phyloP scores from a whole-genome alignment of 2,113 vertebrate species.

The Campylorhamphus procurvoides region DNA sequence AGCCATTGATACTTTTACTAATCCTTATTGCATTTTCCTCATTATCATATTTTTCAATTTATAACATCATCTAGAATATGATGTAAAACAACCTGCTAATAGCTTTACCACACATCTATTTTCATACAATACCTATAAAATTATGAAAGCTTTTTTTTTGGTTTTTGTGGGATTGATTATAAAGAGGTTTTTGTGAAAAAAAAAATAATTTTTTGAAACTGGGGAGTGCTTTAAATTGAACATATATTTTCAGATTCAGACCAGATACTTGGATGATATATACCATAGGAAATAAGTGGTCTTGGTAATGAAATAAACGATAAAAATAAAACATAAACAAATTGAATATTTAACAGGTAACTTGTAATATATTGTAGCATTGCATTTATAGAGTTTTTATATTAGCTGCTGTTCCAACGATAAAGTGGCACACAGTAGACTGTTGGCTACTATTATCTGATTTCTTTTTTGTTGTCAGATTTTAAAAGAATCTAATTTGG shows the following conservation, averaged over 20 bases:
- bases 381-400: neutral
- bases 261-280: neutral
- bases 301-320: neutral
- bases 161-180: neutral
- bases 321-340: neutral
- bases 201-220: neutral
- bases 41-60: constrained; percentile 53
- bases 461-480: neutral
- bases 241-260: neutral
- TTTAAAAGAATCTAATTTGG: neutral
- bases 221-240: neutral
- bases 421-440: neutral
- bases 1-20: constrained; percentile 11
- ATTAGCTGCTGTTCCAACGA: neutral
- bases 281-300: neutral
- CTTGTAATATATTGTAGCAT: neutral
- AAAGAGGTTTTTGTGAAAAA: neutral
- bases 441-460: neutral
- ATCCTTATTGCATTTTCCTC: constrained; percentile 16
- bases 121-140: neutral
- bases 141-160: neutral
- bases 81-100: constrained; percentile 8
- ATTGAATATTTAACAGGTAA: neutral
- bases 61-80: neutral
- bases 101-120: neutral